phyloP scores from a whole-genome alignment of 2,888 invertebrate species.

The Nomada flava region DNA sequence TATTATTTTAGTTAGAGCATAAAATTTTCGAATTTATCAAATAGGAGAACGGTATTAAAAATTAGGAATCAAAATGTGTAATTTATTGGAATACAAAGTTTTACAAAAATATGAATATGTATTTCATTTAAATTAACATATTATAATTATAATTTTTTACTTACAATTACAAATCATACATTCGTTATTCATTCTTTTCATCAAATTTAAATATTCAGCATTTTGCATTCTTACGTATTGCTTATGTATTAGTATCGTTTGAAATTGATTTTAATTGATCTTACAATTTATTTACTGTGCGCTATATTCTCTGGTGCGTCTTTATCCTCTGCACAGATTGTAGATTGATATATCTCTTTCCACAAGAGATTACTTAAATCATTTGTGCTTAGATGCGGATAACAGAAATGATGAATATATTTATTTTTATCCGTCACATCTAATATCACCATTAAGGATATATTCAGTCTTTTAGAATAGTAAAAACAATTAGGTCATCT shows the following conservation, averaged over 20 bases:
- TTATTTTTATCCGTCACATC: constrained; percentile 71
- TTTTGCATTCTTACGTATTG: neutral
- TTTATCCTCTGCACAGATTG: constrained; percentile 6
- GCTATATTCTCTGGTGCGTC: constrained; percentile 62
- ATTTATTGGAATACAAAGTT: too few species aligned
- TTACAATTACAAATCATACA: too few species aligned
- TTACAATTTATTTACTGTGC: constrained; percentile 55
- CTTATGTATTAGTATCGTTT: constrained; percentile 30
- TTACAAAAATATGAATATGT: too few species aligned
- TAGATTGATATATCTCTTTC: constrained; percentile 69
- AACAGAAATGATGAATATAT: constrained; percentile 71
- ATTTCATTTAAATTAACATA: too few species aligned
- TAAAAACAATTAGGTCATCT: neutral
- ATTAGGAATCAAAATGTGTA: too few species aligned
- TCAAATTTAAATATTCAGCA: too few species aligned
- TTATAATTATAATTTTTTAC: too few species aligned
- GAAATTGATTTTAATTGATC: constrained; percentile 37
- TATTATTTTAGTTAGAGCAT: too few species aligned
- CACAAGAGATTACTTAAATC: constrained; percentile 67
- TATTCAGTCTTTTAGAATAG: neutral
- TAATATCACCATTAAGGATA: constrained; percentile 43
- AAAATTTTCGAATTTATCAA: too few species aligned
- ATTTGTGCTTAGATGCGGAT: constrained; percentile 51
- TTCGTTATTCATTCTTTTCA: too few species aligned
- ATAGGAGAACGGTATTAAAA: too few species aligned